Evolutionary conservation across 2,797 vertebrate species (phyloP).

Genomic region (Hafferia zeledoni): DNA sequence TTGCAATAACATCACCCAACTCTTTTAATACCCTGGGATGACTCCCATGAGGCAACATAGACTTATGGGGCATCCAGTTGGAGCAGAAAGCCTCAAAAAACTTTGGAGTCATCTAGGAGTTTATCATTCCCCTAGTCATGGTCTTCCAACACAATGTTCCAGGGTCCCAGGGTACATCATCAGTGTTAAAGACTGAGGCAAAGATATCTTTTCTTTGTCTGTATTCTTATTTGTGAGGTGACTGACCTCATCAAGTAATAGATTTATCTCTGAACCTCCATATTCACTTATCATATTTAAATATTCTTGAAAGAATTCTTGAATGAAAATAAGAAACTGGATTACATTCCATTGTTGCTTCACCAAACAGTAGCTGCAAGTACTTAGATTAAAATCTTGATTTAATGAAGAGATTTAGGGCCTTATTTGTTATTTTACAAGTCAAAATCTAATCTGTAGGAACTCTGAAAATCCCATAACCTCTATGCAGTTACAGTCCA

Average conservation of each 20-base stretch:
- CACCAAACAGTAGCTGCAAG: background rate
- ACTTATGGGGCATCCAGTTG: background rate
- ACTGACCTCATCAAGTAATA: rapidly evolving
- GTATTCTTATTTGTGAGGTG: background rate
- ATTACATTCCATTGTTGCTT: background rate
- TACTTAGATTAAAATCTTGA: background rate
- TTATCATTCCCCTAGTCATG: rapidly evolving
- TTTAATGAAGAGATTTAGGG: background rate
- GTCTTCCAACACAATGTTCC: background rate
- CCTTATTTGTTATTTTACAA: background rate
- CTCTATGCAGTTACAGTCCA: background rate
- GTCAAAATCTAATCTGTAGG: background rate
- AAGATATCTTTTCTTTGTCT: background rate
- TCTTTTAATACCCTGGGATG: background rate
- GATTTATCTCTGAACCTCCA: background rate
- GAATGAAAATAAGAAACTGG: background rate
- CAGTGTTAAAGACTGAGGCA: background rate
- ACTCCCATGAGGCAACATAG: background rate
- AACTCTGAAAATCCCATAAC: background rate
- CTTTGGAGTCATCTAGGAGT: background rate
- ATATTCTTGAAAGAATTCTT: background rate
- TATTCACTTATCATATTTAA: background rate
- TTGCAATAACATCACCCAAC: background rate
- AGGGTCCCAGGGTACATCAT: rapidly evolving
- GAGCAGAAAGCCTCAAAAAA: background rate